Evolutionary conservation across 2,113 vertebrate species (phyloP).

Genomic region (Puma concolor): DNA sequence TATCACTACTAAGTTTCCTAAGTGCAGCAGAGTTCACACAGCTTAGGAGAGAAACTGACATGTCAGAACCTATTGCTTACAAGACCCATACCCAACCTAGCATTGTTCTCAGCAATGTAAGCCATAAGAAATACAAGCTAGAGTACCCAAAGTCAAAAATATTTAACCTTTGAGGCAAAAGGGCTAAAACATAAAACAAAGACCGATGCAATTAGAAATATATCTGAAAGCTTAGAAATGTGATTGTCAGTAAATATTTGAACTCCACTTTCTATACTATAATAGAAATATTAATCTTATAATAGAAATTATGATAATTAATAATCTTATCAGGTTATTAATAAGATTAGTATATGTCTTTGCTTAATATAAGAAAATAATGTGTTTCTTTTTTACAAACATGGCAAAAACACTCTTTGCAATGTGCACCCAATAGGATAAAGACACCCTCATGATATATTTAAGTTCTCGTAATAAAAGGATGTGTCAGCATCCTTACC

Average conservation of each 20-base stretch:
- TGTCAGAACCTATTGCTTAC: neutral
- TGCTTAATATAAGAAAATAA: constrained; percentile 43
- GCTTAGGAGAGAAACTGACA: neutral
- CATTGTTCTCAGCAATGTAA: neutral
- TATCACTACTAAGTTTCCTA: neutral
- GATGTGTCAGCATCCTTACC: constrained; percentile 69
- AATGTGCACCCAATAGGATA: neutral
- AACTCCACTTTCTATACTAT: neutral
- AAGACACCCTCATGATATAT: constrained; percentile 55
- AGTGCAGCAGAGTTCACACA: neutral
- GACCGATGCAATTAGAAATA: neutral
- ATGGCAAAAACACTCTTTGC: neutral
- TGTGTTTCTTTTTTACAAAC: constrained; percentile 12
- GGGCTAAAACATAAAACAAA: constrained; percentile 24
- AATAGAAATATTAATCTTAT: neutral
- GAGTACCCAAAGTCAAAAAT: neutral
- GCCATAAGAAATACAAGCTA: neutral
- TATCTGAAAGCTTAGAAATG: constrained; percentile 48
- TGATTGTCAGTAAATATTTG: constrained; percentile 33
- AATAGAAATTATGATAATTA: neutral
- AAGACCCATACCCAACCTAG: neutral
- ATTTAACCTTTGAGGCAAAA: neutral
- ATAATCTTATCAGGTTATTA: neutral
- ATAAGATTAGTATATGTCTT: neutral
- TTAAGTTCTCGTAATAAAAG: constrained; percentile 68